phyloP scores from a whole-genome alignment of 2,113 vertebrate genomes.

The Daboia siamensis region DNA sequence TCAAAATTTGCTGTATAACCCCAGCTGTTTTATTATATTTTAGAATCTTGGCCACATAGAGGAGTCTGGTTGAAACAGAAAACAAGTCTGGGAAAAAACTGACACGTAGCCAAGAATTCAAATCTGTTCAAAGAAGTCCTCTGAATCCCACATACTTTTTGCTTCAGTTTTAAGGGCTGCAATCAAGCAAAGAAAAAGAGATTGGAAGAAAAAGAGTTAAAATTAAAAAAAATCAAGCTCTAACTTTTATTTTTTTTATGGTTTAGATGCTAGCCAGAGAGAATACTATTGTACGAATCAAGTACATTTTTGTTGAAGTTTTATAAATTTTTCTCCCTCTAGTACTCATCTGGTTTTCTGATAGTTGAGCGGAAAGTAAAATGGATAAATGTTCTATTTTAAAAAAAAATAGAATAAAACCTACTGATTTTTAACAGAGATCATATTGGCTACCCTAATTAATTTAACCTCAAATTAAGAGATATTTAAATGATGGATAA shows the following conservation, averaged over 20 bases:
- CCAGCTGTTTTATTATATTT: not conserved
- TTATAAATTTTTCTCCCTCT: conserved; percentile 12
- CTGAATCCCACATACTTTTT: not conserved
- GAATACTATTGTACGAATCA: conserved; percentile 64
- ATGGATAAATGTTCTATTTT: not conserved
- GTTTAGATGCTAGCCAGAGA: not conserved
- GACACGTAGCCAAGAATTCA: not conserved
- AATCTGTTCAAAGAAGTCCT: not conserved
- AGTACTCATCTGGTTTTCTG: conserved; percentile 16
- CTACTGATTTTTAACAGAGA: not conserved
- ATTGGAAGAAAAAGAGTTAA: not conserved
- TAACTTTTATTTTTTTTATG: not conserved
- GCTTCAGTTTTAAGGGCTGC: not conserved
- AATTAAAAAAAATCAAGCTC: not conserved
- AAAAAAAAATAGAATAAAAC: not conserved
- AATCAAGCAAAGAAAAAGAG: not conserved
- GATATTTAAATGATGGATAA: not conserved
- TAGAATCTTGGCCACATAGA: not conserved
- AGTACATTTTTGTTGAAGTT: conserved; percentile 55
- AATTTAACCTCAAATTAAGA: not conserved
- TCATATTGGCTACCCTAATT: not conserved
- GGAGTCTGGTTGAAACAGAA: not conserved
- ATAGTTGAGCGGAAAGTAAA: not conserved
- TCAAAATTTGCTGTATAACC: not conserved
- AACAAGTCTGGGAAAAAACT: not conserved